Percentiles rank a stretch among this genome's conserved stretches.
Conservation (phyloP, 2,888 invertebrate species). For the Drosophila merina region DNA sequence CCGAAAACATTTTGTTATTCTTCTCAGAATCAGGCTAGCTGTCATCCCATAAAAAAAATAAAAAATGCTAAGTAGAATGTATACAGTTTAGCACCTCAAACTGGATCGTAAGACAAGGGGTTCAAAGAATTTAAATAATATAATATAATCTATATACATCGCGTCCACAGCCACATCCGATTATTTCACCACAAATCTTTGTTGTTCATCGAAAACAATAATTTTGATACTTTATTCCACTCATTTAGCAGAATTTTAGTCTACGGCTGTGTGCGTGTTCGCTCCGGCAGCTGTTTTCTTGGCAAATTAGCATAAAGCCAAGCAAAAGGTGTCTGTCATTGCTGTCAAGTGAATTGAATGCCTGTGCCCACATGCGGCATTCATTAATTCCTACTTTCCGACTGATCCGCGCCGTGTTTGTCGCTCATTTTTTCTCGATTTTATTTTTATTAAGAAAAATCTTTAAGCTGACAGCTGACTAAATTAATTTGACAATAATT, state of each 20-base stretch:
- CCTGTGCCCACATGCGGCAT: constrained; percentile 66
- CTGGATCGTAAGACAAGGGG: constrained; percentile 30
- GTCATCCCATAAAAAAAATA: constrained; percentile 14
- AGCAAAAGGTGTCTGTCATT: constrained; percentile 51
- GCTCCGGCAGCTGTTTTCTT: constrained; percentile 55
- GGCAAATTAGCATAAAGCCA: constrained; percentile 69
- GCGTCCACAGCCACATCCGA: constrained; percentile 21
- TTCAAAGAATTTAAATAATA: constrained; percentile 31
- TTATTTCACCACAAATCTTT: constrained; percentile 49
- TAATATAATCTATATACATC: not conserved
- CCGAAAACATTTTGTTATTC: not conserved
- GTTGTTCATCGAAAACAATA: constrained; percentile 48
- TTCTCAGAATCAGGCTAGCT: constrained; percentile 16
- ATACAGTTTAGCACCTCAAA: constrained; percentile 20
- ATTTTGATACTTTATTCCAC: constrained; percentile 44
- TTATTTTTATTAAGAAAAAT: constrained; percentile 47
- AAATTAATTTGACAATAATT: constrained; percentile 84
- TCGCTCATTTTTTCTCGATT: constrained; percentile 51
- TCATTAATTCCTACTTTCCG: constrained; percentile 71
- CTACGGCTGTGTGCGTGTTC: constrained; percentile 6
- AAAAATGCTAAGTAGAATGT: constrained; percentile 8
- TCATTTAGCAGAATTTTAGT: constrained; percentile 35
- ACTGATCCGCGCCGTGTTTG: constrained; percentile 29
- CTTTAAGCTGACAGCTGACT: constrained; percentile 82
- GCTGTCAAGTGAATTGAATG: constrained; percentile 68